phyloP scores from a whole-genome alignment of 2,113 vertebrate species.

The Clarias macrocephalus region DNA sequence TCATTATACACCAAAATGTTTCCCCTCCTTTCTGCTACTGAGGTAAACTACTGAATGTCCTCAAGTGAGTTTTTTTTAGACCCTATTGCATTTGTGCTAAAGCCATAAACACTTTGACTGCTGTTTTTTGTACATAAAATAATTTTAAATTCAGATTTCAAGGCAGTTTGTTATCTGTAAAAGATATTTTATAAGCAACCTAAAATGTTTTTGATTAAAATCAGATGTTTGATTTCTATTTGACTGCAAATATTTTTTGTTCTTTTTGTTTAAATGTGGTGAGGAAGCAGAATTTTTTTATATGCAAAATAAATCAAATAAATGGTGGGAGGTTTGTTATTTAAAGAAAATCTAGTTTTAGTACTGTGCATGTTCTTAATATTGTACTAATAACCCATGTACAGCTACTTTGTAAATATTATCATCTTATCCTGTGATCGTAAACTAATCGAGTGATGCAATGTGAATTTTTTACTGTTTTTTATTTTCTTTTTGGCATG shows the following conservation, averaged over 20 bases:
- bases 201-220: background rate
- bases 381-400: conserved; percentile 17
- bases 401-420: conserved; percentile 21
- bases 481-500: background rate
- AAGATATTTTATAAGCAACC: background rate
- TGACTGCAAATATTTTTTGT: background rate
- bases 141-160: background rate
- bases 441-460: background rate
- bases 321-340: conserved; percentile 16
- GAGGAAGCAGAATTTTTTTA: background rate
- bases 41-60: background rate
- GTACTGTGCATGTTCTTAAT: conserved; percentile 23
- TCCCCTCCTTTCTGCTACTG: background rate
- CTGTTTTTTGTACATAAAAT: background rate
- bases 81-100: background rate
- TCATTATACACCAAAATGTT: background rate
- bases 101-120: background rate
- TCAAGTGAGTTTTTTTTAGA: background rate
- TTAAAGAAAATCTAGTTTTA: conserved; percentile 26
- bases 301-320: background rate
- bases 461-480: background rate
- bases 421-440: background rate
- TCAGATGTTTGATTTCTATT: background rate
- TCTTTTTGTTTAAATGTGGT: background rate
- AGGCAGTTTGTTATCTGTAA: background rate